These are phyloP conservation scores for Platycercus adscitus DNA, from an alignment of 2,113 vertebrate genomes.

Conservation along the genomic window DNA sequence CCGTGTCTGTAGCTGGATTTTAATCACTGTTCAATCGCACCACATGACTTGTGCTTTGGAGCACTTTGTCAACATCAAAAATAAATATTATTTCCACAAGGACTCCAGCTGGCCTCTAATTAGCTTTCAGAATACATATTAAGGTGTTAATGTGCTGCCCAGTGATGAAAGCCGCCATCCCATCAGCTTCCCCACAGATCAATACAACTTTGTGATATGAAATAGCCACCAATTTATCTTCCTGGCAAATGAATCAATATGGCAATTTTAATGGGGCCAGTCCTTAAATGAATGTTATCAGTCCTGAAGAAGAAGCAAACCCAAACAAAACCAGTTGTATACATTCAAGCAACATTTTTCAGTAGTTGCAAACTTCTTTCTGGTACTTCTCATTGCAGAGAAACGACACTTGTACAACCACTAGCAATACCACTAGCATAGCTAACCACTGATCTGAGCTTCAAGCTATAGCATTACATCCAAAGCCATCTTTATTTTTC, in stretches of 20 bases:
- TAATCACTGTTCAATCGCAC: constrained; percentile 55
- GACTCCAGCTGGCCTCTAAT: constrained; percentile 43
- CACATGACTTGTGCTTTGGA: constrained; percentile 12
- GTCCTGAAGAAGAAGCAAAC: background rate
- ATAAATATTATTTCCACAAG: constrained; percentile 28
- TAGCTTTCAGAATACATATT: constrained; percentile 50
- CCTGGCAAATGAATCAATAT: constrained; percentile 54
- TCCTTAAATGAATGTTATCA: constrained; percentile 30
- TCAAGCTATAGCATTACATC: background rate
- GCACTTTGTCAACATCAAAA: constrained; percentile 38
- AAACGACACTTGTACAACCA: background rate
- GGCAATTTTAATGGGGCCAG: constrained; percentile 32
- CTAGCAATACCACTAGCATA: background rate
- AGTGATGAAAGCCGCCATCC: constrained; percentile 12
- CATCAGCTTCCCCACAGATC: constrained; percentile 4
- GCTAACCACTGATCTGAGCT: background rate
- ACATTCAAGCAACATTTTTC: background rate
- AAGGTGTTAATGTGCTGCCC: constrained; percentile 38
- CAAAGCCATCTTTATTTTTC: background rate
- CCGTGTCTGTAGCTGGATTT: constrained; percentile 12
- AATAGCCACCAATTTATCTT: constrained; percentile 47
- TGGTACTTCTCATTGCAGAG: background rate
- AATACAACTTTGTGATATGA: background rate
- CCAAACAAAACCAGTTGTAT: background rate
- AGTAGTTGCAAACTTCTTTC: background rate